Base-by-base conservation (phyloP, 2,113 vertebrate genomes). In the Callipepla squamata region DNA sequence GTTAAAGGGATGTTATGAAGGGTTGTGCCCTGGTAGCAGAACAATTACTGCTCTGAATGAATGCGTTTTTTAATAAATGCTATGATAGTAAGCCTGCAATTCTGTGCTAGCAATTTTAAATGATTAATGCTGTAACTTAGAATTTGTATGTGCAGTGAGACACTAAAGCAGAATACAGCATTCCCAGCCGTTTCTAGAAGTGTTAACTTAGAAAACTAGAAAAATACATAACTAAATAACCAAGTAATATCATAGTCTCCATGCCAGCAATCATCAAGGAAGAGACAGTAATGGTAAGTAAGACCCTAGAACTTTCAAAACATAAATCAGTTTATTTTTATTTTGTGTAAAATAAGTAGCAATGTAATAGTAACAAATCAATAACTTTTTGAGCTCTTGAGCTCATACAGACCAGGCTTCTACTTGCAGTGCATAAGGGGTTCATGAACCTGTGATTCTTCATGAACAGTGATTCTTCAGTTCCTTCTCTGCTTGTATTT, bases 51-150 rank as follows among this genome's bases (percentile, higher is more conserved):
- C 62, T 93, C 84, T 48, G 86, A 91, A 94, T 93, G 87, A 94
- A 14, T 57, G 12, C 95, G 55, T 30, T 94, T 96, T 96, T 90
- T 96, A 96, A 96, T 94, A 94, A 96, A 96, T 94, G 66, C n/a
- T 90, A 7, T 68, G 68, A 13, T 28, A 81, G 70, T 83, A 74
- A 68, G 42, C 50, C 61, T 87, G 73, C 45, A 90, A 3, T 92
- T 93, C 83, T 87, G 0, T 79, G 50, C 36, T 90, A 70, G 73
- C 26, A 70, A 22, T 88, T 94, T 62, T 85, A 80, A 91, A 84
- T 93, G 80, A 93, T 80, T 93, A 67, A 51, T 92, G 51, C 19
- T 38, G 8, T 92, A 94, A 65, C 53, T 69, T 73, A 66, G 76
- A 93, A 92, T 59, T 75, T 83, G 5, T 45, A 65, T 84, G 45